phyloP scores from a whole-genome alignment of 92 coral and sea anemone species.

The Heteractis magnifica region DNA sequence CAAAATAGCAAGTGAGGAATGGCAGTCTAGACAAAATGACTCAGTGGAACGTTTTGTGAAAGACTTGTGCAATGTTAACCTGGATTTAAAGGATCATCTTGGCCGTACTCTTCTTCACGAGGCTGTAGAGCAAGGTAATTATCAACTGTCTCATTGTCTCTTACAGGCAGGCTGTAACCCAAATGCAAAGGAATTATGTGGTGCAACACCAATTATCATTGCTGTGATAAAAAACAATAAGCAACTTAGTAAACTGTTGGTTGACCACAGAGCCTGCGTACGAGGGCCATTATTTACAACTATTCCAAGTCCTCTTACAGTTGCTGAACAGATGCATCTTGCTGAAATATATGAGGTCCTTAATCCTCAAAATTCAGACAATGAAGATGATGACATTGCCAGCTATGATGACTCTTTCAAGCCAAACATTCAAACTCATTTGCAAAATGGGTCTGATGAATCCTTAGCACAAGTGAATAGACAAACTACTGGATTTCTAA shows the following conservation, averaged over 20 bases:
- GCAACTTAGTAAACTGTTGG: constrained; percentile 18
- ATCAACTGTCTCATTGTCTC: constrained; percentile 21
- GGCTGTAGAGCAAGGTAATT: constrained; percentile 46
- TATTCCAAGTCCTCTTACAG: constrained; percentile 42
- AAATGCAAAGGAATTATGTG: constrained; percentile 52
- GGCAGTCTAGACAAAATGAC: constrained; percentile 27
- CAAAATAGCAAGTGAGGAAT: constrained; percentile 1
- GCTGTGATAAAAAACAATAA: constrained; percentile 41
- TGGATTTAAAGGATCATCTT: constrained; percentile 23
- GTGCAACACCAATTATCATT: constrained; percentile 49
- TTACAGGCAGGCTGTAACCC: constrained; percentile 35
- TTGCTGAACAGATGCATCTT: constrained; percentile 53
- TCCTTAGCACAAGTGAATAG: constrained; percentile 3
- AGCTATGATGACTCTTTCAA: constrained; percentile 38
- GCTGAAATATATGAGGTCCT: constrained; percentile 35
- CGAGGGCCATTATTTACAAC: constrained; percentile 35
- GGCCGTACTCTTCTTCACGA: constrained; percentile 41
- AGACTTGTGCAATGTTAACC: constrained; percentile 18
- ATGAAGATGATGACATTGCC: constrained; percentile 38
- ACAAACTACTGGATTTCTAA: constrained; percentile 28
- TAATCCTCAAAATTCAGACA: constrained; percentile 37
- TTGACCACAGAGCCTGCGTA: constrained; percentile 37
- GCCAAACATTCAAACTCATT: not conserved
- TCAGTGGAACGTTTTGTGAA: constrained; percentile 22
- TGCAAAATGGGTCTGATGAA: not conserved